A percentile compares a stretch with the other conserved stretches of the same genome.
Conservation (phyloP, 1,140 invertebrate species). For the Sycobia sp. region DNA sequence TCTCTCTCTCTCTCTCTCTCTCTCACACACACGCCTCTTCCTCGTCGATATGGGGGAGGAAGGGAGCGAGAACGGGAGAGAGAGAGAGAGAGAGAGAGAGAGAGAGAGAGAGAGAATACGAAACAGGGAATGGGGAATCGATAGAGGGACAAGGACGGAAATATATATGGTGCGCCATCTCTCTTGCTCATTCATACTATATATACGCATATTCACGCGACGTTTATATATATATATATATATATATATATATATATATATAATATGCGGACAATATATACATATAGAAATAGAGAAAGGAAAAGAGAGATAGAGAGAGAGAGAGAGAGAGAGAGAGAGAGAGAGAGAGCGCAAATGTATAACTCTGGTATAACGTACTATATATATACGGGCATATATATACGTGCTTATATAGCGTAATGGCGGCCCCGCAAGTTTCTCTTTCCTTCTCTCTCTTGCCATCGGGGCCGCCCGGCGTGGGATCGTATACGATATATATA, state of each 20-base stretch:
- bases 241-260: too few relatives aligned
- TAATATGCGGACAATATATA: too few relatives aligned
- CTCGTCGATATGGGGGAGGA: slow-evolving; percentile 6
- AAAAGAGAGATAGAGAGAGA: too few relatives aligned
- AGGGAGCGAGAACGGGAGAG: slow-evolving; percentile 27
- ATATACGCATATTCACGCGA: too few relatives aligned
- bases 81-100: slow-evolving; percentile 19
- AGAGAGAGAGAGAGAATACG: slow-evolving; percentile 26
- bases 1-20: not conserved
- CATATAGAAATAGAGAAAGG: too few relatives aligned
- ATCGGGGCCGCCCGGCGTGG: slow-evolving; percentile 23
- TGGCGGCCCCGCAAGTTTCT: slow-evolving; percentile 24
- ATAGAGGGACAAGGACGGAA: slow-evolving; percentile 55
- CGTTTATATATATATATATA: too few relatives aligned
- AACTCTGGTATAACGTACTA: too few relatives aligned
- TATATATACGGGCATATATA: too few relatives aligned
- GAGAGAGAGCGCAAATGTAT: slow-evolving; percentile 10
- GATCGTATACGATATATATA: too few relatives aligned
- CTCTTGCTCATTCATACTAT: not conserved
- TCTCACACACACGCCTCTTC: not conserved
- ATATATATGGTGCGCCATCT: not conserved
- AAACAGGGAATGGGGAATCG: slow-evolving; percentile 50
- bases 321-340: not conserved
- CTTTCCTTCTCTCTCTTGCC: slow-evolving; percentile 32
- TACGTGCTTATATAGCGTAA: slow-evolving; percentile 12